Base-by-base conservation (phyloP, 2,797 vertebrate species). In the Xiphorhynchus erythropygius region DNA sequence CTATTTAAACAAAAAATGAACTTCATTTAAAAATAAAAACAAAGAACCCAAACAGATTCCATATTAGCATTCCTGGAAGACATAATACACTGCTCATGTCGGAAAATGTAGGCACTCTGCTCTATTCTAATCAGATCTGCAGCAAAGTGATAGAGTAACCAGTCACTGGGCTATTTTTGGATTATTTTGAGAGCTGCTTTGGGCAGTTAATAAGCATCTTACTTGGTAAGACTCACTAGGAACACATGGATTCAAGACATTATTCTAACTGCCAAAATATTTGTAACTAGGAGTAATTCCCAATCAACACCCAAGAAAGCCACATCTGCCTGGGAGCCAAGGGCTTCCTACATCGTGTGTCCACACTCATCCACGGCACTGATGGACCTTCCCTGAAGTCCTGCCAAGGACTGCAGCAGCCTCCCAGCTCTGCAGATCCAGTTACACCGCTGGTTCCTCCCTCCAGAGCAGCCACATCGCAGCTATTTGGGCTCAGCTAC, bases 181-280 rank as follows among this genome's bases (percentile, higher is more conserved):
- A 95, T 77, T 83, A 92, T 83, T 88, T 96, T 86, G 59, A 1
- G 30, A 80, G 78, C 79, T 92, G 56, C 70, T 96, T 90, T 85
- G 85, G 78, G 67, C 76, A 94, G 69, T 89, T 93, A 83, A 88
- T 91, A 97, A 96, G 85, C 86, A 96, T 92, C 86, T 96, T 95
- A 94, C 70, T 90, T 64, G 75, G 86, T 79, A 88, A 94, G 83
- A 69, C 35, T 90, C 62, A 42, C 85, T 77, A 95, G 75, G 87
- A 79, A 93, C 67, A 89, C 65, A 84, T 0, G 67, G 64, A 78
- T 59, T 83, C 80, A 42, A 91, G 76, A 84, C 13, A 57, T 33
- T 44, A n/a, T 44, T 89, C 64, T 18, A 79, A 68, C 32, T 77
- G 59, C 41, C 63, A 68, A 71, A 84, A 71, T 67, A 84, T 79